Evolutionary conservation across 1,140 invertebrate genomes (phyloP), one percentile per base, ranked within the genome.

Genomic region (Acyrthosiphon pisum): DNA sequence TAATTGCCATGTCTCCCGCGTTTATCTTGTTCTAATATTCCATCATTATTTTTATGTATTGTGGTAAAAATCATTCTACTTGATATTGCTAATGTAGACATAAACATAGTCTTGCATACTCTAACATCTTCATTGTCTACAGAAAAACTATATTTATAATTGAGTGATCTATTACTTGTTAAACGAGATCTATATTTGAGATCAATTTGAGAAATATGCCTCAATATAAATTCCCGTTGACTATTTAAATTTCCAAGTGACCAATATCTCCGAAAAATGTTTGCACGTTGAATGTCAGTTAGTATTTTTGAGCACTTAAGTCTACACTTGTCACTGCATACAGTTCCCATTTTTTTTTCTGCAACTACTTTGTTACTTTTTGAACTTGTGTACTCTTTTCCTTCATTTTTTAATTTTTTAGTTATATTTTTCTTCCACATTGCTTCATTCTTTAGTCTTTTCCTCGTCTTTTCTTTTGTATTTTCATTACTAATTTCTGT

Each of bases 341-440:
- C 68, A 76, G 68, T 30, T 76, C 68, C 68, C 68, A 76, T 76
- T 76, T 76, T 76, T 76, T 76, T 76, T n/a, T 68, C 68, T 76
- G 68, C 26, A 14, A 76, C 68, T 76, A 14, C 30, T 1, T 76
- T 76, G 0, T 76, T 30, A 18, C 30, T 76, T 76, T 30, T n/a
- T 76, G 68, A 76, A 76, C 68, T 76, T n/a, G 14, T n/a, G 68
- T 76, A 56, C 53, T 56, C 22, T 23, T 56, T 56, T 56, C 53
- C 53, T 56, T 56, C 22, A 56, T 56, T 56, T 56, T 56, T 56
- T 56, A 56, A 56, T 56, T 23, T 0, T 56, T 56, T 56, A 56
- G 53, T 56, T 56, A 56, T 56, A 56, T 23, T 56, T 56, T 56
- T 56, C 53, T 56, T 56, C 53, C 53, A 56, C 53, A 56, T 56